phyloP scores from a whole-genome alignment of 2,113 vertebrate species.

The human (Homo sapiens) region DNA sequence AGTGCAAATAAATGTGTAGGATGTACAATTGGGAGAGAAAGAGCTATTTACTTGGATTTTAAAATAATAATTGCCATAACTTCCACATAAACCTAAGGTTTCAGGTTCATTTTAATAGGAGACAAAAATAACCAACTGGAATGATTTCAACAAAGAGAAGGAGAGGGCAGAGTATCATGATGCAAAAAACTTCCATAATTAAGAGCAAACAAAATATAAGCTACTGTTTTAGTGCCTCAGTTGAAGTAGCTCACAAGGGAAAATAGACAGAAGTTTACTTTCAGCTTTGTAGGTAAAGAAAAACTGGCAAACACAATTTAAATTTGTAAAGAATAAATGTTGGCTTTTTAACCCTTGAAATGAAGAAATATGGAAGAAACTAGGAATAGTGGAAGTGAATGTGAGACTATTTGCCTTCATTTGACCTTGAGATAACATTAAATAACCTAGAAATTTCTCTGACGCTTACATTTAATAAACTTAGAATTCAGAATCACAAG shows the following conservation, averaged over 20 bases:
- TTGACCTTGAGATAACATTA: not conserved
- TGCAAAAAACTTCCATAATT: not conserved
- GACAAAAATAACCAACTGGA: not conserved
- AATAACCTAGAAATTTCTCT: not conserved
- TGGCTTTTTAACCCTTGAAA: not conserved
- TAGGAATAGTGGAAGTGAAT: not conserved
- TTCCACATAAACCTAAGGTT: not conserved
- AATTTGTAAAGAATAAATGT: not conserved
- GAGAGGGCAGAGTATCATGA: not conserved
- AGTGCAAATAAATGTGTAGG: not conserved
- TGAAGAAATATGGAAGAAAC: conserved; percentile 10
- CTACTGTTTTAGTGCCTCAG: not conserved
- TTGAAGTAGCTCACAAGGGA: not conserved
- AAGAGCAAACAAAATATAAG: not conserved
- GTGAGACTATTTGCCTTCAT: not conserved
- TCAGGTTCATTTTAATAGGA: not conserved
- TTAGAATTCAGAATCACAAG: conserved; percentile 24
- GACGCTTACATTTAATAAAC: not conserved
- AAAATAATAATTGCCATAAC: conserved; percentile 4
- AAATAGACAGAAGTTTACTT: not conserved
- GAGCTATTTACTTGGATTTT: not conserved
- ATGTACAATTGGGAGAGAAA: not conserved
- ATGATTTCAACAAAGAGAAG: not conserved
- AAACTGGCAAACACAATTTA: not conserved
- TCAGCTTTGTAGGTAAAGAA: not conserved